Conservation (phyloP, 2,113 vertebrate genomes). For the Antechinus stuartii region DNA sequence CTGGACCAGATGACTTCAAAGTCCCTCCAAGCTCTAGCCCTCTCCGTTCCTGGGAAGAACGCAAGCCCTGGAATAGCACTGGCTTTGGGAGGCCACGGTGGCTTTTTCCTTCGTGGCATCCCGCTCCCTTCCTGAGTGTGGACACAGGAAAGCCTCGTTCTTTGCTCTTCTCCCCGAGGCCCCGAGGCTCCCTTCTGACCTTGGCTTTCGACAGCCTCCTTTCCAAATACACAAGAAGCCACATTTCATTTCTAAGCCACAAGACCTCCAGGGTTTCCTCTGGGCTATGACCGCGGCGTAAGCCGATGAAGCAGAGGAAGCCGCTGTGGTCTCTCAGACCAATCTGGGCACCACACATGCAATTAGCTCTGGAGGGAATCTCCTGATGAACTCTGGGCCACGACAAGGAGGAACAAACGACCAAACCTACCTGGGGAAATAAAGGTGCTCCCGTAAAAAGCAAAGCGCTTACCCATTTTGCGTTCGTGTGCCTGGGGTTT, state of each 20-base stretch:
- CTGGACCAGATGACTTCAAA: neutral
- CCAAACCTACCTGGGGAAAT: neutral
- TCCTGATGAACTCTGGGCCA: constrained; percentile 38
- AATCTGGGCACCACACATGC: neutral
- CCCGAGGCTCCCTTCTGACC: constrained; percentile 22
- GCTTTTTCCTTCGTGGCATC: neutral
- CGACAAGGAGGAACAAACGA: neutral
- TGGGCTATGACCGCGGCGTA: neutral
- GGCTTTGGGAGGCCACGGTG: constrained; percentile 18
- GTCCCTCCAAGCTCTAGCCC: neutral
- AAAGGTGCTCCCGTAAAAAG: neutral
- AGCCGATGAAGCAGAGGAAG: constrained; percentile 14
- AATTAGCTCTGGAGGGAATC: constrained; percentile 41
- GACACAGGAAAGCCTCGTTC: neutral
- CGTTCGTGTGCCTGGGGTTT: constrained; percentile 11
- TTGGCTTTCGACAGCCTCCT: neutral
- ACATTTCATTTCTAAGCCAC: constrained; percentile 45
- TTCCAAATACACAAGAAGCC: constrained; percentile 20
- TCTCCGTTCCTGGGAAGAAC: constrained; percentile 10
- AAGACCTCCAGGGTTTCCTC: constrained; percentile 24
- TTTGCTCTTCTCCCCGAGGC: neutral
- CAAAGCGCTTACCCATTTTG: neutral
- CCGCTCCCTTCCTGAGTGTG: neutral
- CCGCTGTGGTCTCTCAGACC: neutral
- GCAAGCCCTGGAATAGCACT: neutral